Conservation (phyloP, 2,113 vertebrate genomes). For the Podarcis muralis region DNA sequence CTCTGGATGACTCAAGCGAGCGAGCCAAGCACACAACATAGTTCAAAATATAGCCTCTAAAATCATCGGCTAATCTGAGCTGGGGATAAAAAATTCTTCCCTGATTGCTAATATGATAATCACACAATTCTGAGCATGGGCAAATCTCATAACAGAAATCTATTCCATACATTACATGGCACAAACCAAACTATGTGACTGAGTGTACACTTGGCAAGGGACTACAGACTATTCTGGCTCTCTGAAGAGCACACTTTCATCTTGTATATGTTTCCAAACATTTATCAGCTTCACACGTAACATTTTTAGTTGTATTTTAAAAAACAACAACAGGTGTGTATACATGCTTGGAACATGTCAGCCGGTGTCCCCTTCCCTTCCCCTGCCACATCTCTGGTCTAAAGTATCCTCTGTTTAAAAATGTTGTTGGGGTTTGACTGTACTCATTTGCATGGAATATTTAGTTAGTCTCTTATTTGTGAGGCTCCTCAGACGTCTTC, state of each 20-base stretch:
- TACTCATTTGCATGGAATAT: not conserved
- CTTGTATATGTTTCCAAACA: not conserved
- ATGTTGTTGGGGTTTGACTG: not conserved
- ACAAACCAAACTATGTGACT: not conserved
- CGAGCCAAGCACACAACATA: not conserved
- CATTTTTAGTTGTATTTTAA: not conserved
- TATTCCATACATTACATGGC: not conserved
- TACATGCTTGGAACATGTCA: not conserved
- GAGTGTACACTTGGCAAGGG: not conserved
- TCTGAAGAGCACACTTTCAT: not conserved
- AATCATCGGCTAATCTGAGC: not conserved
- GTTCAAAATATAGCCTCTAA: not conserved
- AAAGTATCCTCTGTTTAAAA: not conserved
- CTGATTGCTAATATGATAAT: not conserved
- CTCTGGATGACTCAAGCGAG: not conserved
- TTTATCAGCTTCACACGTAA: not conserved
- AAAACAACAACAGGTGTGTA: not conserved
- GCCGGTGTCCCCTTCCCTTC: not conserved
- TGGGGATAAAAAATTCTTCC: not conserved
- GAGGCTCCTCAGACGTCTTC: not conserved
- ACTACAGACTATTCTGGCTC: not conserved
- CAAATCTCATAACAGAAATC: not conserved
- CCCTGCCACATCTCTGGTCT: not conserved
- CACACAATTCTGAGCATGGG: not conserved
- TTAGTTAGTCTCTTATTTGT: not conserved